A percentile compares a stretch with the other conserved stretches of the same genome.
Conservation (phyloP, 2,113 vertebrate genomes). For the Nyctereutes procyonoides region DNA sequence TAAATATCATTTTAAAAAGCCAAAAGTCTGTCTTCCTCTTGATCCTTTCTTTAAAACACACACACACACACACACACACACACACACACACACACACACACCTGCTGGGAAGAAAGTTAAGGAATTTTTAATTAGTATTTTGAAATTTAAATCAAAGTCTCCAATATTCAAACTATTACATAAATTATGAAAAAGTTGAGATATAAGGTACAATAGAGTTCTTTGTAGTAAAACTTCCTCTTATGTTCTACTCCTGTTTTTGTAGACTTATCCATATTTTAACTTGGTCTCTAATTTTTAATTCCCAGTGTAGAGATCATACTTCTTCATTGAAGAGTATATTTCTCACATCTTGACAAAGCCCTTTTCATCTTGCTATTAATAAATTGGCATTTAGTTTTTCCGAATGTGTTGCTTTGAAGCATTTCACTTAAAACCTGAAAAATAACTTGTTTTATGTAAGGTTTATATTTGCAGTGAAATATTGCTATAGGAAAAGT, state of each 20-base stretch:
- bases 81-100: too few species aligned
- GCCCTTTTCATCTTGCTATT: background rate
- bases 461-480: background rate
- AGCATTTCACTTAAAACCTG: background rate
- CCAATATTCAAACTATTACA: background rate
- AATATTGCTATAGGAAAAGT: background rate
- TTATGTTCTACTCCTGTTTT: background rate
- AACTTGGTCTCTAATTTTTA: background rate
- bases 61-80: background rate
- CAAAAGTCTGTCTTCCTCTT: background rate
- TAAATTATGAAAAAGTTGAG: background rate
- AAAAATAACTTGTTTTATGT: background rate
- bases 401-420: slow-evolving; percentile 32
- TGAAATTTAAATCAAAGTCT: slow-evolving; percentile 20
- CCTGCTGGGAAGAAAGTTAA: background rate
- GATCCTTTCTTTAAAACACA: background rate
- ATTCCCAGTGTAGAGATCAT: background rate
- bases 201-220: background rate
- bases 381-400: background rate
- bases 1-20: background rate
- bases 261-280: background rate
- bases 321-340: background rate
- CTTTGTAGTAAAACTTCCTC: background rate
- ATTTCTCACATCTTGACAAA: background rate
- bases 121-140: background rate